A percentile compares a stretch with the other conserved stretches of the same genome.
phyloP scores from a whole-genome alignment of 2,797 vertebrate genomes.

The Phoxinus dragarum region DNA sequence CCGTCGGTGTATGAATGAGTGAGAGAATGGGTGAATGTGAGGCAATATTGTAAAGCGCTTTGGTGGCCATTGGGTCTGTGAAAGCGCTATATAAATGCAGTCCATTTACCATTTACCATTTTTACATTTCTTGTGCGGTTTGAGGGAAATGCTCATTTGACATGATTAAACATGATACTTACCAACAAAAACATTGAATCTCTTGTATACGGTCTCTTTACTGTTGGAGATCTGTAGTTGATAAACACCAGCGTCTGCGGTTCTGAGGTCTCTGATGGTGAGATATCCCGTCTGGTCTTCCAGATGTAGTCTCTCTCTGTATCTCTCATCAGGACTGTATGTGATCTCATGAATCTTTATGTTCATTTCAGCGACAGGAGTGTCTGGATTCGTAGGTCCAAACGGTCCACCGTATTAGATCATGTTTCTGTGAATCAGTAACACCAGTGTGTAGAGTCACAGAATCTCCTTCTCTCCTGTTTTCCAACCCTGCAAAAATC shows the following conservation, averaged over 20 bases:
- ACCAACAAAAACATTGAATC: constrained; percentile 1
- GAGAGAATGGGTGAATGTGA: too few relatives aligned
- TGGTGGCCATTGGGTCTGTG: too few relatives aligned
- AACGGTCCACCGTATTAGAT: neutral
- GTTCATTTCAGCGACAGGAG: neutral
- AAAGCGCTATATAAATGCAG: too few relatives aligned
- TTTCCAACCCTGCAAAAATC: constrained; percentile 10
- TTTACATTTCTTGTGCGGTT: neutral
- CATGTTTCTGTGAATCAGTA: neutral
- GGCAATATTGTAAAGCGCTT: too few relatives aligned
- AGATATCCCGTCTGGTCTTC: neutral
- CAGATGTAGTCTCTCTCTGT: neutral
- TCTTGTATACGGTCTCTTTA: neutral
- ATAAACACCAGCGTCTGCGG: neutral
- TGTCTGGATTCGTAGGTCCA: neutral
- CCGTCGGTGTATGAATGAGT: too few relatives aligned
- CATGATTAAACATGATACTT: neutral
- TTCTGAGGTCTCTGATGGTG: neutral
- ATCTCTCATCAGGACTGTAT: neutral
- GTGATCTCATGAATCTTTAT: neutral
- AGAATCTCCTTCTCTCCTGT: neutral
- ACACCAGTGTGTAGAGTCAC: constrained; percentile 8
- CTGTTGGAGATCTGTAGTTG: constrained; percentile 14
- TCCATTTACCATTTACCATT: too few relatives aligned
- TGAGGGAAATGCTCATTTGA: neutral